Percentiles rank a stretch among this genome's conserved stretches.
phyloP scores from a whole-genome alignment of 2,797 vertebrate species.

The Potorous gilbertii region DNA sequence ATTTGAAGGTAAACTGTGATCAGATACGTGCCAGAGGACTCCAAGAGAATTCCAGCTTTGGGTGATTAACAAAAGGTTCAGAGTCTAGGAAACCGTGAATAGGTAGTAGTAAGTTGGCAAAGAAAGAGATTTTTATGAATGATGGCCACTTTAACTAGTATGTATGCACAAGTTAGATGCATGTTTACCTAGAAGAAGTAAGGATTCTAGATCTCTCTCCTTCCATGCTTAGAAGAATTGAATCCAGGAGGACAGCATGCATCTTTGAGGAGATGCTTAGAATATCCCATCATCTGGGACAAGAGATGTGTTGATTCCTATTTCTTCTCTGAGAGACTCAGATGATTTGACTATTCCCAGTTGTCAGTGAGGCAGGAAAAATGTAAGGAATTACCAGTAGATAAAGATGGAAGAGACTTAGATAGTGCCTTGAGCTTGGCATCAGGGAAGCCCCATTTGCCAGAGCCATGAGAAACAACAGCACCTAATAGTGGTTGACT shows the following conservation, averaged over 20 bases:
- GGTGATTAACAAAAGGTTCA: neutral
- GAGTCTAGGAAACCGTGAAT: neutral
- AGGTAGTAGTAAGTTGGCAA: neutral
- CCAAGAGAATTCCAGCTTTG: neutral
- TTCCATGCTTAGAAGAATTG: neutral
- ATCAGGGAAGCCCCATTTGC: neutral
- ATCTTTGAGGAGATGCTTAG: neutral
- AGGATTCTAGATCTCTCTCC: neutral
- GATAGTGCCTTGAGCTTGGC: neutral
- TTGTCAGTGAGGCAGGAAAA: neutral
- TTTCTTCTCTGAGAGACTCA: neutral
- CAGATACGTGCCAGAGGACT: slow-evolving; percentile 3
- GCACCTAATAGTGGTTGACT: neutral
- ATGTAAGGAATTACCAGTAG: neutral
- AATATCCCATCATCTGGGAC: neutral
- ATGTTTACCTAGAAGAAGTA: slow-evolving; percentile 18
- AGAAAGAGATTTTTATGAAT: neutral
- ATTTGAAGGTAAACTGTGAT: neutral
- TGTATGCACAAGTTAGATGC: neutral
- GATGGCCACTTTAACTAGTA: neutral
- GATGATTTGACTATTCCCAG: neutral
- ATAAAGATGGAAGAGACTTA: neutral
- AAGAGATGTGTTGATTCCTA: neutral
- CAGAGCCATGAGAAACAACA: neutral
- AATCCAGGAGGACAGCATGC: neutral